Evolutionary conservation across 1,140 invertebrate genomes (phyloP), one percentile per base, ranked within the genome.

Genomic region (Pseudomyrmex gracilis): DNA sequence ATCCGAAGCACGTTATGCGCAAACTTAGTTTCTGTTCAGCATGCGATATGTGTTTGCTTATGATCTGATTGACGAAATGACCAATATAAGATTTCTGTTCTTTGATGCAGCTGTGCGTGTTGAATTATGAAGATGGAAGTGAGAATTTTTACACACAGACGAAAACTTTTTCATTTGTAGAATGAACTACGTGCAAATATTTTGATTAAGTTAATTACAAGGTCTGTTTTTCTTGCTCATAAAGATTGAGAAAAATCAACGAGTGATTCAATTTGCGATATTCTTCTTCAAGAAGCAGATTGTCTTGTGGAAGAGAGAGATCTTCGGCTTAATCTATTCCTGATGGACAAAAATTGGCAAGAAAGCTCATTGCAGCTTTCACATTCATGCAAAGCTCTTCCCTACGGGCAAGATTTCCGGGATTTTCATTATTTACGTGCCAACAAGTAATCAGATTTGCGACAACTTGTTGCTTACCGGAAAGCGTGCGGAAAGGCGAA

Each of bases 391-490:
- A 77, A 86, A 84, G 58, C 67, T 43, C 8, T 60, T 73, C 57
- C 57, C 22, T 20, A 73, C 67, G 77, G 77, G 60, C 74, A 68
- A 60, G 24, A 70, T 64, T 61, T n/a, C 15, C 55, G 9, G 85
- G 85, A 60, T 82, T 88, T 87, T 71, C 87, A 66, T 87, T 87
- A 88, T 87, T 88, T 85, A 88, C 86, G 86, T 82, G 63, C 83
- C 58, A 82, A 85, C 83, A 71, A 87, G 70, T 87, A 88, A 85
- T 88, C 86, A 82, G 49, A 82, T 67, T 84, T 74, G 49, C 80
- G 86, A 87, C 86, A 85, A 88, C 87, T 88, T 88, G 87, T 88
- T 88, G 87, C 87, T 87, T 87, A 82, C 74, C 51, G 66, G 83
- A 87, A 87, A 87, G 84, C 73, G 86, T 17, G 83, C 49, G 63